Base-by-base conservation (phyloP, 1,140 invertebrate species). In the Oncopeltus fasciatus region DNA sequence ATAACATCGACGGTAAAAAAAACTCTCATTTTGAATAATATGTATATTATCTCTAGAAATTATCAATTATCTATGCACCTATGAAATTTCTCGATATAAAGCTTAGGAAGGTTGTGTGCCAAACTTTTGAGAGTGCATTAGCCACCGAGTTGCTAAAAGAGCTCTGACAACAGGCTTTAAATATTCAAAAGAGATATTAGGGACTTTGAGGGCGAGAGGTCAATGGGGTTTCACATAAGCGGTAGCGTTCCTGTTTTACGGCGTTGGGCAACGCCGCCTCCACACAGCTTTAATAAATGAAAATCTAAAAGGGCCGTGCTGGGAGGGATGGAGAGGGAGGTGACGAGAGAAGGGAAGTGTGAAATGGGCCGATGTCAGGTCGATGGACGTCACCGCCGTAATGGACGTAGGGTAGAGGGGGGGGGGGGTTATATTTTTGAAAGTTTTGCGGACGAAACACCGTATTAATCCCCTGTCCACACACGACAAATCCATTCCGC, bases 401-500 rank as follows among this genome's bases (percentile, higher is more conserved):
- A 38, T 38, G 31, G 31, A 38, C 31, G 31, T 5, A 38, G 5
- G n/a, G n/a, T n/a, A n/a, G n/a, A n/a, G n/a, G n/a, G n/a, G n/a
- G n/a, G n/a, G n/a, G n/a, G 31, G 31, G 5, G 5, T 38, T 38
- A 38, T 38, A 38, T 38, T 38, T 38, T 38, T 38, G 31, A 38
- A 38, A 38, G 31, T 38, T 38, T 38, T 38, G 5, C n/a, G n/a
- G 31, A 14, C 31, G 14, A 5, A 38, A 38, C 31, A 38, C 14
- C 31, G 31, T 38, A 38, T 38, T 38, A 38, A 38, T 38, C 31
- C 31, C 20, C 49, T 53, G 49, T 53, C 49, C 49, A 53, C 49
- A 53, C 49, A 53, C 49, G 49, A 53, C 49, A 53, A 53, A 53
- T 53, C 49, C 49, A 53, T 53, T 53, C 26, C 31, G 14, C 31